Evolutionary conservation across 92 coral and sea anemone species (phyloP).

Genomic region (Meandrina meandrites): DNA sequence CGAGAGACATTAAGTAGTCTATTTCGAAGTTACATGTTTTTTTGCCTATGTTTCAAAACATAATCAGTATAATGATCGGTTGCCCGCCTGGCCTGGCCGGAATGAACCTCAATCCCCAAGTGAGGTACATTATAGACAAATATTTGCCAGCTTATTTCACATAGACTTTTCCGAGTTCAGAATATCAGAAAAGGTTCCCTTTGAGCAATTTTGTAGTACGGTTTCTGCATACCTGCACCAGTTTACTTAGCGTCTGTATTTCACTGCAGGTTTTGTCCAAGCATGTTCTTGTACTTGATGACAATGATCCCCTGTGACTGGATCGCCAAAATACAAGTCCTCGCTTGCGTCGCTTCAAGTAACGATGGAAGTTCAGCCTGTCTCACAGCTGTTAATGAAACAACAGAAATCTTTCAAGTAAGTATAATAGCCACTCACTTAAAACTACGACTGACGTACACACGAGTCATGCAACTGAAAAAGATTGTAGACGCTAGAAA

Average conservation of each 20-base stretch:
- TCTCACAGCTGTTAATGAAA: conserved; percentile 18
- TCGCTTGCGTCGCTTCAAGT: conserved; percentile 52
- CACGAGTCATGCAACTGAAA: background rate
- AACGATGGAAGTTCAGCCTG: conserved; percentile 21
- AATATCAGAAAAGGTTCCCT: no score
- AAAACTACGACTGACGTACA: background rate
- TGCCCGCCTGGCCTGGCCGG: no score
- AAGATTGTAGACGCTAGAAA: background rate
- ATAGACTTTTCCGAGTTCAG: no score
- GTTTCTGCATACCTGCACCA: no score
- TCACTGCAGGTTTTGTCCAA: conserved; percentile 84
- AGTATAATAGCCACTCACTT: background rate
- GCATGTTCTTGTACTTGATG: conserved; percentile 85
- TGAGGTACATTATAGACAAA: no score
- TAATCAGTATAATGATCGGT: no score
- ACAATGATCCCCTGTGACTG: conserved; percentile 94
- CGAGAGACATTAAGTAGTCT: no score
- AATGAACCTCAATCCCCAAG: no score
- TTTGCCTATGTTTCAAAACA: no score
- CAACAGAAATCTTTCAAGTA: conserved; percentile 23
- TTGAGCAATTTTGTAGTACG: no score
- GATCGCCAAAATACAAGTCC: conserved; percentile 75
- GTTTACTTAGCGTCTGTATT: background rate
- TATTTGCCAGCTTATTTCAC: no score
- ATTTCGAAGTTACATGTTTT: no score